Base-by-base conservation (phyloP, 2,113 vertebrate species). In the Odocoileus virginianus region DNA sequence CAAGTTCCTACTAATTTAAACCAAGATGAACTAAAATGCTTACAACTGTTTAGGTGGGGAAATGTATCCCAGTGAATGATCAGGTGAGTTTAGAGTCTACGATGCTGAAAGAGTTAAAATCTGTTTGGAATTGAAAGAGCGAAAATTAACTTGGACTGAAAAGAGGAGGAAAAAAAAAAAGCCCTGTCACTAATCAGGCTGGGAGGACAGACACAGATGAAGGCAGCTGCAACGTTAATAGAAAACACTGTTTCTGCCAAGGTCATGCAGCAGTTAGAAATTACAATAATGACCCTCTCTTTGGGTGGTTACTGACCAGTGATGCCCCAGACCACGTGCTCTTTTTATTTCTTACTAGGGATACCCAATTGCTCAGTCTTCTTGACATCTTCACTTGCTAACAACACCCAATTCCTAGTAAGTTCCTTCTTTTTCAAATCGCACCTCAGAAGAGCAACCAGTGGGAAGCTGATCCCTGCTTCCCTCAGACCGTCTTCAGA, bases 51-150 rank as follows among this genome's bases (percentile, higher is more conserved):
- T 81, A 89, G 85, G 52, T 57, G 27, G 36, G 25, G 36, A 93
- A 58, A 82, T 52, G 12, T 47, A 94, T 90, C 36, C 50, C 25
- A 6, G 3, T 78, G 54, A 94, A 54, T 79, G 2, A 93, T 88
- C 54, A 7, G 43, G 15, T 71, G 45, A 43, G 4, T 87, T 85
- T 93, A 58, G 21, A 95, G 27, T 60, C 85, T 25, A 50, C 4
- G 28, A n/a, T 43, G n/a, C 36, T 83, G 43, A 87, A 94, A 92
- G 45, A 95, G 47, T 82, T 96, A 85, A 97, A 94, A 85, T 60
- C 40, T 93, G 6, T 64, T 81, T 89, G 61, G 64, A 55, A 90
- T 6, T 54, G 25, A 96, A 97, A 97, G 92, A 90, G 17, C 79
- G 25, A 43, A 91, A 85, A 94, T 94, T 36, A 89, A 14, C 79